phyloP scores from a whole-genome alignment of 1,140 invertebrate species.

The Thaumetopoea pityocampa region DNA sequence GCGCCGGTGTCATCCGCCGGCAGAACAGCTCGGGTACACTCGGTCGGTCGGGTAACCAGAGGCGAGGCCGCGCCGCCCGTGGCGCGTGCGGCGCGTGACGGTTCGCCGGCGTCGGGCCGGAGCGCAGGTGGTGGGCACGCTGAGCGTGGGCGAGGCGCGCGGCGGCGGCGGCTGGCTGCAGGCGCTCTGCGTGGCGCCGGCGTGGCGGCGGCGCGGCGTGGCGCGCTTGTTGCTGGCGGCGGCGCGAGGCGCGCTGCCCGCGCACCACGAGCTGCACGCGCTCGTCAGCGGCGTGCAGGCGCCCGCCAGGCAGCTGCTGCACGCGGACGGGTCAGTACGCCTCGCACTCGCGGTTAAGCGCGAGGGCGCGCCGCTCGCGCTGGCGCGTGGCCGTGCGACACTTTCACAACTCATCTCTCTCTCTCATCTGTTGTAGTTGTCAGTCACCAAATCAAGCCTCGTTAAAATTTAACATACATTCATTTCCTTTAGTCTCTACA shows the following conservation, averaged over 20 bases:
- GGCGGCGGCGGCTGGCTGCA: slow-evolving; percentile 39
- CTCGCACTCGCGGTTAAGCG: too few relatives aligned
- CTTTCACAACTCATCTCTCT: too few relatives aligned
- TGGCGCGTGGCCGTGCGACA: too few relatives aligned
- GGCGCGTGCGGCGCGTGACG: slow-evolving; percentile 10
- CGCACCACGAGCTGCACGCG: slow-evolving; percentile 18
- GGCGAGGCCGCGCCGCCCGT: slow-evolving; percentile 12
- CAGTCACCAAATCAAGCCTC: too few relatives aligned
- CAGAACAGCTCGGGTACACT: too few relatives aligned
- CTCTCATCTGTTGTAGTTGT: too few relatives aligned
- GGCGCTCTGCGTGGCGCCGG: slow-evolving; percentile 31
- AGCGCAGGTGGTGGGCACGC: slow-evolving; percentile 40
- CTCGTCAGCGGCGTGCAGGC: slow-evolving; percentile 26
- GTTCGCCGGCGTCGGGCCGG: neutral
- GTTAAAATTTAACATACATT: too few relatives aligned
- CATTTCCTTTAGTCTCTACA: too few relatives aligned
- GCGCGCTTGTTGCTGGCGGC: slow-evolving; percentile 16
- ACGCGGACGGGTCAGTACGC: slow-evolving; percentile 18
- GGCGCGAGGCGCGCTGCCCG: slow-evolving; percentile 9
- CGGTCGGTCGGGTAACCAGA: too few relatives aligned
- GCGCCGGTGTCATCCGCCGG: slow-evolving; percentile 15
- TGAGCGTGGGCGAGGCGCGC: slow-evolving; percentile 35
- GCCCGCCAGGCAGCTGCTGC: slow-evolving; percentile 23
- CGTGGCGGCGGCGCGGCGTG: slow-evolving; percentile 28
- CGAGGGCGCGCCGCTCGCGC: too few relatives aligned